These are phyloP conservation scores for Apocrypta bakeri DNA, from an alignment of 1,140 invertebrate species.

Conservation along the genomic window DNA sequence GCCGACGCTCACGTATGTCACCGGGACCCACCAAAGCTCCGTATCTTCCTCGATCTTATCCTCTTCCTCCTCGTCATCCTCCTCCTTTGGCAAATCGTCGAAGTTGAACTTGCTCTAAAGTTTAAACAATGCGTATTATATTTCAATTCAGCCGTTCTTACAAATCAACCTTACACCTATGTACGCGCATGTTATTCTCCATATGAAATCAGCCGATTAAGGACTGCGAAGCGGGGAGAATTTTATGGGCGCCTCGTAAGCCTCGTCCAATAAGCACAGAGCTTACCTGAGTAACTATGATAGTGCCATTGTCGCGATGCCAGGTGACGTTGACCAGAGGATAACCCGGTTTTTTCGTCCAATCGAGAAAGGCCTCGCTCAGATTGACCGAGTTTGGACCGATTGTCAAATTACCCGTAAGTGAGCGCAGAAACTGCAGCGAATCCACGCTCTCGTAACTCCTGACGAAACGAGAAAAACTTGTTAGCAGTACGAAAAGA, in stretches of 20 bases:
- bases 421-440: slow-evolving; percentile 77
- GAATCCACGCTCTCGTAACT: slow-evolving; percentile 76
- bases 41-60: neutral
- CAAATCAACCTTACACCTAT: too few species aligned
- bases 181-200: too few species aligned
- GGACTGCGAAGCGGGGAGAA: too few species aligned
- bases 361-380: slow-evolving; percentile 9
- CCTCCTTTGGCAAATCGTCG: slow-evolving; percentile 43
- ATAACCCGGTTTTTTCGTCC: slow-evolving; percentile 72
- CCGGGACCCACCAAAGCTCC: slow-evolving; percentile 74
- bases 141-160: too few species aligned
- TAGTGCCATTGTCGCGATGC: slow-evolving; percentile 72
- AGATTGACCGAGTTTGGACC: neutral
- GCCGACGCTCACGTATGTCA: slow-evolving; percentile 71
- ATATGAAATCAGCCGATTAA: too few species aligned
- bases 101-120: slow-evolving; percentile 50
- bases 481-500: neutral
- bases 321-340: slow-evolving; percentile 78
- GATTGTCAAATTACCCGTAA: slow-evolving; percentile 73
- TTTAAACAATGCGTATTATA: neutral
- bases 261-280: neutral
- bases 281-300: slow-evolving; percentile 72
- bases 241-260: too few species aligned
- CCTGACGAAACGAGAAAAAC: slow-evolving; percentile 59
- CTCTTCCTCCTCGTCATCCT: slow-evolving; percentile 1